Evolutionary conservation across 2,888 invertebrate genomes (phyloP), one percentile per base, ranked within the genome.

Genomic region (Brachypalpus laphriformis): DNA sequence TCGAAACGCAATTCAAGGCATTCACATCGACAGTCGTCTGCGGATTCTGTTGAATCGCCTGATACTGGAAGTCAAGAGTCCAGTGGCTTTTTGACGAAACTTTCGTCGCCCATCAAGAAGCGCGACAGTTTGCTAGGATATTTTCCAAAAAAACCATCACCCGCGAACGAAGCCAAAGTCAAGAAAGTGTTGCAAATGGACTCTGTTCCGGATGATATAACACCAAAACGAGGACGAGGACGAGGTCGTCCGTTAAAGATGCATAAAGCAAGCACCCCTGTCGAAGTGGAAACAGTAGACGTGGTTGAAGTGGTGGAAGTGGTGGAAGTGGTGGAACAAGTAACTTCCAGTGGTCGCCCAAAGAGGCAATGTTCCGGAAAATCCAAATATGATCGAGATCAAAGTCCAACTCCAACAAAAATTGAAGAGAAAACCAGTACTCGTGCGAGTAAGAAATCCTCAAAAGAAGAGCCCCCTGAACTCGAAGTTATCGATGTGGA

Each of bases 61-160:
- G 81, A 47, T 14, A 18, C 37, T 7, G 31, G 25, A 8, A 76
- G 68, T 49, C 82, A 77, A 4, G 89, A 89, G 66, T 22, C 89
- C 90, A 93, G 89, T 54, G 93, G 93, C 45, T 94, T 94, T 88
- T 87, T 94, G 1, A 90, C 92, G 2, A 94, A 94, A 87, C 89
- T 94, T 16, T 93, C 93, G 0, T 94, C 94, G 59, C 94, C 94
- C 18, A 90, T 93, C 0, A 94, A 92, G 88, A 94, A 94, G 87
- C 93, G 93, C 31, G 94, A 94, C 89, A 94, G 93, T 87, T 92
- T 95, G 90, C 90, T 94, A 18, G 93, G 93, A 78, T 95, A 94
- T 89, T 94, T 94, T 89, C 92, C 93, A 82, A 94, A 94, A 90
- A 89, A 89, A 63, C 88, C 88, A 3, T 90, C 91, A 2, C 88